Evolutionary conservation across 2,113 vertebrate genomes (phyloP), one percentile per base, ranked within the genome.

Genomic region (Osmerus eperlanus): DNA sequence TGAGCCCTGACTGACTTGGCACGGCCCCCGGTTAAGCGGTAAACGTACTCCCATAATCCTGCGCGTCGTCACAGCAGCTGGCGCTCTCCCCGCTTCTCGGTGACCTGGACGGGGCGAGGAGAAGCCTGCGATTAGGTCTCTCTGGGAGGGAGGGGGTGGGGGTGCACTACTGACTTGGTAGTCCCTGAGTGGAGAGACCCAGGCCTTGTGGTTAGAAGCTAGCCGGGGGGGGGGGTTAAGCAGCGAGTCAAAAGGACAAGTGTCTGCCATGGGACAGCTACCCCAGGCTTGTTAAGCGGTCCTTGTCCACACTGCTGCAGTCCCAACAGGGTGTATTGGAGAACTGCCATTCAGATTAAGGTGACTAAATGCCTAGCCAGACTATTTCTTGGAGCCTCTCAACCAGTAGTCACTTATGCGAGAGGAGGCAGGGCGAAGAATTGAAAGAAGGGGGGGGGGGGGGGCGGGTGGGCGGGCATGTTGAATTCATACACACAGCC

Each of bases 21-120:
- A 25, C 36, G 68, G 78, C 62, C 78, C 78, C 53, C 78, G 80
- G 81, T 84, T 87, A 88, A 87, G 81, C 78, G 71, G 77, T 89
- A 89, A 87, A 88, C 70, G 72, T 78, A 65, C 71, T 83, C 75
- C 78, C 82, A 67, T 85, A 85, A 84, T 91, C 89, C 89, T 75
- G 78, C 78, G 75, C 76, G 81, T 78, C 81, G 75, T 85, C 87
- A 90, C 85, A 73, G 82, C 84, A 89, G 78, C 82, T 76, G 90
- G 86, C 7, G 83, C 68, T 18, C 80, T 76, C 72, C 32, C 32
- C 32, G 32, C 32, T 36, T 4, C 7, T 36, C 32, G 7, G 7
- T 6, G 32, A 36, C 32, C 32, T 36, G 32, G 32, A 36, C 32
- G 25, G 25, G 25, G 25, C 25, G 25, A 28, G 25, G 32, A 36